Conservation (phyloP, 2,888 invertebrate species). For the Keiferia lycopersicella region DNA sequence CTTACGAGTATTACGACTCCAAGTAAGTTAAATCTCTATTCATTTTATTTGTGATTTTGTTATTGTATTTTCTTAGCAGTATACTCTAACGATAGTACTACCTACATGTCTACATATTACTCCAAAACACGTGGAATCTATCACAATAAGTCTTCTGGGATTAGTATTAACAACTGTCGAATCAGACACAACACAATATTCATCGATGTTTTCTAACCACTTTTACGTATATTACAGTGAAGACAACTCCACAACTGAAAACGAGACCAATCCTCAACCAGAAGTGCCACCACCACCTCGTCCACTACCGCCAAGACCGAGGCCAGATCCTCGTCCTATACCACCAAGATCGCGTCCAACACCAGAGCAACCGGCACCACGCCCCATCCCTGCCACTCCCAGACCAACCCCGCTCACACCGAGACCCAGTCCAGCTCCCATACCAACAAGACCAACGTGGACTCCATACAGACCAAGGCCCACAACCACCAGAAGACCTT, state of each 20-base stretch:
- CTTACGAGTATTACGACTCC: constrained; percentile 68
- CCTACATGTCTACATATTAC: no score
- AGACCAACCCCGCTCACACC: constrained; percentile 5
- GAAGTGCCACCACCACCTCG: neutral
- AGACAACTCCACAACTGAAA: constrained; percentile 18
- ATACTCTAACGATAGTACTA: no score
- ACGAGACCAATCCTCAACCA: neutral
- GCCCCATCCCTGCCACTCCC: constrained; percentile 6
- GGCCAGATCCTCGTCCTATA: neutral
- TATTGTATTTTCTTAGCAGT: no score
- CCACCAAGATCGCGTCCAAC: constrained; percentile 5
- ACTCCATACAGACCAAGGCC: constrained; percentile 23
- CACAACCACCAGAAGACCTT: constrained; percentile 38
- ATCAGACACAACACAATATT: no score
- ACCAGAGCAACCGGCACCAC: neutral
- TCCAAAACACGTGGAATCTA: neutral
- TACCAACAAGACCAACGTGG: neutral
- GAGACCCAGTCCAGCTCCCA: neutral
- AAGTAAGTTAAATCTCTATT: constrained; percentile 57
- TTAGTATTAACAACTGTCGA: no score
- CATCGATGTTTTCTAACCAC: neutral
- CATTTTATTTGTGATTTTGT: neutral
- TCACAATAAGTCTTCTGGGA: no score
- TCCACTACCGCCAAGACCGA: neutral
- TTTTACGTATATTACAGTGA: constrained; percentile 23